Evolutionary conservation across 2,113 vertebrate species (phyloP).

Genomic region (Nyctibius bracteatus): DNA sequence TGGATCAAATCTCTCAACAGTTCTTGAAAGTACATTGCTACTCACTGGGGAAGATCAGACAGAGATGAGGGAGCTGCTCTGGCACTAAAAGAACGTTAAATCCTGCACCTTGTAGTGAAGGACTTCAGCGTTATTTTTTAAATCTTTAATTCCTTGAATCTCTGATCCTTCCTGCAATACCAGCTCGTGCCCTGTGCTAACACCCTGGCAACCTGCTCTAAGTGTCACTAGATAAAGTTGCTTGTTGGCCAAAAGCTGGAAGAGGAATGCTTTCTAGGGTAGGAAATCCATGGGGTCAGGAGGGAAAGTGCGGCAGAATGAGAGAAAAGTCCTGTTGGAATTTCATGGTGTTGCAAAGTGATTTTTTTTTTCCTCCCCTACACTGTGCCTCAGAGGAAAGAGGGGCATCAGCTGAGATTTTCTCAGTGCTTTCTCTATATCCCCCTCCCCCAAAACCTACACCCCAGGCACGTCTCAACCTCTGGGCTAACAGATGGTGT

Average conservation of each 20-base stretch:
- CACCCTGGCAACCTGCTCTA: background rate
- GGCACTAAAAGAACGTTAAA: background rate
- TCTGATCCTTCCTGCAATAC: background rate
- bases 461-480: constrained; percentile 1
- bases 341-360: background rate
- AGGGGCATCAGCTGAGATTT: background rate
- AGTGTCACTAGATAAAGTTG: background rate
- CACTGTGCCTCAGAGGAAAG: background rate
- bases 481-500: constrained; percentile 60
- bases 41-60: background rate
- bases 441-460: constrained; percentile 23
- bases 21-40: background rate
- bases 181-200: background rate
- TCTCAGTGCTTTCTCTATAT: background rate
- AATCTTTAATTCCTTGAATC: background rate
- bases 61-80: background rate
- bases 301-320: background rate
- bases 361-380: background rate
- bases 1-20: background rate
- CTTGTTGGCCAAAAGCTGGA: background rate
- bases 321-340: background rate
- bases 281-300: background rate
- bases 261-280: background rate
- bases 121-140: background rate
- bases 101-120: background rate